Percentiles rank a stretch among this genome's conserved stretches.
These are phyloP conservation scores for Apocrypta bakeri DNA, from an alignment of 1,140 invertebrate species.

Conservation along the genomic window DNA sequence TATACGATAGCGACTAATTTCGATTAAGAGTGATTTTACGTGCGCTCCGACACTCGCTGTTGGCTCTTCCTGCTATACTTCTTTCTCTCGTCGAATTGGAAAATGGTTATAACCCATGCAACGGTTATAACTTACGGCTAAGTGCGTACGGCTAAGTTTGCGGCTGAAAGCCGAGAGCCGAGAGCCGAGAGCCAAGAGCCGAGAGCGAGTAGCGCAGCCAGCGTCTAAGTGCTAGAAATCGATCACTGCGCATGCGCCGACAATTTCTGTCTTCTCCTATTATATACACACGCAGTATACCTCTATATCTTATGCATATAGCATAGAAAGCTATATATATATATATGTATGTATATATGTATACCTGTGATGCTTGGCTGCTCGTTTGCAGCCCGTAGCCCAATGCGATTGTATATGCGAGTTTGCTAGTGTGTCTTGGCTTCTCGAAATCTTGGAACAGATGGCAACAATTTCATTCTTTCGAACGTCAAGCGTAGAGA, in stretches of 20 bases:
- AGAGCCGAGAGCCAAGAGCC: too few species aligned
- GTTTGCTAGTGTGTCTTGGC: background rate
- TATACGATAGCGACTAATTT: too few species aligned
- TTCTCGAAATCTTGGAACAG: background rate
- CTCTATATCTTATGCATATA: too few species aligned
- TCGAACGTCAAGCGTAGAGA: background rate
- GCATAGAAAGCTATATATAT: too few species aligned
- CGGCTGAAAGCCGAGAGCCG: too few species aligned
- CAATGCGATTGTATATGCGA: background rate
- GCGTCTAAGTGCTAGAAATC: slow-evolving; percentile 66
- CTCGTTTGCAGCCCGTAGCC: too few species aligned
- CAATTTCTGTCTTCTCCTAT: background rate
- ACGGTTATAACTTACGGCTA: too few species aligned
- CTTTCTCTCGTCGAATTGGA: slow-evolving; percentile 19
- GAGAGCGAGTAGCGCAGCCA: slow-evolving; percentile 40
- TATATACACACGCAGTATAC: too few species aligned
- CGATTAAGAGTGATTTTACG: too few species aligned
- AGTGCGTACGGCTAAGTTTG: too few species aligned
- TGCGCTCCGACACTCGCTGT: slow-evolving; percentile 36
- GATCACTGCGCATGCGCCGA: slow-evolving; percentile 60
- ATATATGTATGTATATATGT: too few species aligned
- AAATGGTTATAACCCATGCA: slow-evolving; percentile 47
- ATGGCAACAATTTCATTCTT: background rate
- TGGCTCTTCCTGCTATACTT: background rate
- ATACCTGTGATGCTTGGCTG: too few species aligned